phyloP scores from a whole-genome alignment of 2,888 invertebrate genomes.

The Anthophora plumipes region DNA sequence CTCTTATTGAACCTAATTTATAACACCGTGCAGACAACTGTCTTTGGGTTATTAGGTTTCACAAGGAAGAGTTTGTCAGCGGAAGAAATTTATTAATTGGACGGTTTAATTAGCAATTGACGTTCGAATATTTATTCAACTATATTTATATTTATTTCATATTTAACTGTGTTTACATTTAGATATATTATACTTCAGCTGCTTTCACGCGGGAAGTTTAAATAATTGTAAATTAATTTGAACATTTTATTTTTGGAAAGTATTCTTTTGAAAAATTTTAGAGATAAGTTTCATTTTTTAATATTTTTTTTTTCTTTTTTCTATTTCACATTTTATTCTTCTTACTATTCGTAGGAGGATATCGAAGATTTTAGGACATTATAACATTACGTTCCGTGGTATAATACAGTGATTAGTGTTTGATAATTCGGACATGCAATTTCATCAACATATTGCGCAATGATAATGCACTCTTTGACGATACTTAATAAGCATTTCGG shows the following conservation, averaged over 20 bases:
- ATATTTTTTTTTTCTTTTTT: no score
- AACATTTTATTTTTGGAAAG: no score
- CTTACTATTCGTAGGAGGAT: no score
- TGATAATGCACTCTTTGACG: background rate
- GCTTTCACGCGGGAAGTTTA: background rate
- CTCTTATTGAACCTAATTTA: conserved; percentile 6
- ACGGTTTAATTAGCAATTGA: background rate
- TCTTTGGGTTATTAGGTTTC: background rate
- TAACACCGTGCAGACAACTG: background rate
- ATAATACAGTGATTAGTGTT: background rate
- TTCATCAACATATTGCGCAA: conserved; percentile 28
- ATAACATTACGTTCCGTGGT: background rate
- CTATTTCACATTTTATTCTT: no score
- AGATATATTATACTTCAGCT: no score
- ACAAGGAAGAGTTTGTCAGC: background rate
- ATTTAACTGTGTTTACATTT: no score
- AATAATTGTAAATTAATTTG: background rate
- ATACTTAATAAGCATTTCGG: background rate
- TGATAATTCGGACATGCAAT: background rate
- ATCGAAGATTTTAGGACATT: background rate
- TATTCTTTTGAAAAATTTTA: no score
- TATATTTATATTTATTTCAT: no score
- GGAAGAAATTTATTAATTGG: background rate
- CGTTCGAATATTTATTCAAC: no score
- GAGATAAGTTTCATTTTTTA: no score